phyloP scores from a whole-genome alignment of 2,797 vertebrate species.

The Australoheros facetus region DNA sequence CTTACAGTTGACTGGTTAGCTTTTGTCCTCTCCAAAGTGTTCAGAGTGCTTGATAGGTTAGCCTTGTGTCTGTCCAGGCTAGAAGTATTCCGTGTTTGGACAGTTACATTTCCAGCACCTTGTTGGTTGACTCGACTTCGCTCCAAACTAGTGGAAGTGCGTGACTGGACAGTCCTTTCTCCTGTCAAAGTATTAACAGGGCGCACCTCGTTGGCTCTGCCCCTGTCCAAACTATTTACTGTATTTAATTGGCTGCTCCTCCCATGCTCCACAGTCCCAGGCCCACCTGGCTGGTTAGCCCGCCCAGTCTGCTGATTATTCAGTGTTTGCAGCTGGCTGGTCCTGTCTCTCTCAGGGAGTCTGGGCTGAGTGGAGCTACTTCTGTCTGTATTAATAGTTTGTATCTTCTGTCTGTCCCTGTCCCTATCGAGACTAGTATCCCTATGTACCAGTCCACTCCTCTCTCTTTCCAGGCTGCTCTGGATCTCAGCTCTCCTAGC shows the following conservation, averaged over 20 bases:
- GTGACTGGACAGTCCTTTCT: slow-evolving; percentile 71
- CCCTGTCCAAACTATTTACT: slow-evolving; percentile 75
- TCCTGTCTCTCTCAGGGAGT: slow-evolving; percentile 69
- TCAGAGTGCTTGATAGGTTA: slow-evolving; percentile 63
- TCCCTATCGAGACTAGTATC: slow-evolving; percentile 76
- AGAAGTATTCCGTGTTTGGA: slow-evolving; percentile 68
- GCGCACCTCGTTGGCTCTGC: slow-evolving; percentile 57
- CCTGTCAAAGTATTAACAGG: slow-evolving; percentile 47
- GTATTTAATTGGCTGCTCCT: slow-evolving; percentile 68
- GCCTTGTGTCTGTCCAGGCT: slow-evolving; percentile 78
- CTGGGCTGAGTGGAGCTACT: slow-evolving; percentile 62
- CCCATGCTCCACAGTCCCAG: slow-evolving; percentile 37
- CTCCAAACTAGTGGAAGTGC: slow-evolving; percentile 71
- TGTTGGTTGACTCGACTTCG: slow-evolving; percentile 64
- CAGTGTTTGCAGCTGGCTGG: slow-evolving; percentile 73
- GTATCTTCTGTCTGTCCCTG: slow-evolving; percentile 66
- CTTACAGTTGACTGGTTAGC: slow-evolving; percentile 60
- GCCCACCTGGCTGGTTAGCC: slow-evolving; percentile 46
- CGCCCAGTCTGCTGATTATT: slow-evolving; percentile 70
- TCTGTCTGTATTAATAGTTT: slow-evolving; percentile 73
- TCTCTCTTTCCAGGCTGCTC: slow-evolving; percentile 80
- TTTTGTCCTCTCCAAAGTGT: slow-evolving; percentile 76
- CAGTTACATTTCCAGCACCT: slow-evolving; percentile 32
- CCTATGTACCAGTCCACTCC: slow-evolving; percentile 62
- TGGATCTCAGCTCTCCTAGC: slow-evolving; percentile 86